Evolutionary conservation across 2,888 invertebrate species (phyloP), one percentile per base, ranked within the genome.

Genomic region (Rotaria magnacalcarata): DNA sequence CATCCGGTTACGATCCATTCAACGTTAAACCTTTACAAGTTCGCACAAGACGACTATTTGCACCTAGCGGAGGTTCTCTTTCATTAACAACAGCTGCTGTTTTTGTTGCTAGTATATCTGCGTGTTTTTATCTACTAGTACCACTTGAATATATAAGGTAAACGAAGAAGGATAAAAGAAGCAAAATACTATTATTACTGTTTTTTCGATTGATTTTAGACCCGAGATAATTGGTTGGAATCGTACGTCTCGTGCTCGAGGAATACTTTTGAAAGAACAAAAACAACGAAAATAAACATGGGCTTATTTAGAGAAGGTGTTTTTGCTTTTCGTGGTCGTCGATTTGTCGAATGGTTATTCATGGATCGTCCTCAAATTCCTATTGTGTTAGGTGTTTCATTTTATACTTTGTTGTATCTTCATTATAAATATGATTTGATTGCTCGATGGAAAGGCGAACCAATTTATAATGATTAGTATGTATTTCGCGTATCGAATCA

Each of bases 341-440:
- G 80, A 47, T 80, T 80, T 80, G 11, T 47, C n/a, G 80, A 80
- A 80, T 80, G 80, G 80, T 14, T 80, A 2, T 80, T 80, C n/a
- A 24, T 80, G 24, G 47, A 80, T 10, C 80, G 80, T 80, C 80
- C 80, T 80, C 80, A 80, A 21, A 1, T 80, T 21, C 47, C 47
- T 47, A 1, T 80, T n/a, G 5, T 4, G 4, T 2, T 0, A 47
- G 43, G 43, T 47, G 1, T 80, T 10, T 4, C 47, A 80, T 80
- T 47, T 47, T 80, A 80, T 47, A n/a, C 24, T 47, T 24, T 43
- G 24, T n/a, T 80, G 8, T 80, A 80, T 80, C 47, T 43, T 19
- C 2, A 47, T 14, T 47, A 80, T 8, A 80, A 80, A 47, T 80
- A 80, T 80, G 80, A 80, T 19, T n/a, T 67, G 16, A 3, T 67